Evolutionary conservation across 1,140 invertebrate genomes (phyloP).

Genomic region (Polypedilum vanderplanki): DNA sequence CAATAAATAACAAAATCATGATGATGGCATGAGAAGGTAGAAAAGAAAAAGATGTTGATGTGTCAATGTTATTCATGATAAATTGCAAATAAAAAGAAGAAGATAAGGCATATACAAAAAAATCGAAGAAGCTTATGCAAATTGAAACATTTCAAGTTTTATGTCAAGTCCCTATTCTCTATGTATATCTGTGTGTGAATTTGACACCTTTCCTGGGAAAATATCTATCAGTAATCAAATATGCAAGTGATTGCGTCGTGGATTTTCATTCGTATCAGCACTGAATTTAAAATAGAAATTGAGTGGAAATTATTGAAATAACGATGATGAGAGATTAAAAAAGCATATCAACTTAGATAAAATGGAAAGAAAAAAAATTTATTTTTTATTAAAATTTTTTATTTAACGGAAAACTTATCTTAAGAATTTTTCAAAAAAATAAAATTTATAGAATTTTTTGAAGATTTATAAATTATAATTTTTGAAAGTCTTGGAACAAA

Average conservation of each 20-base stretch:
- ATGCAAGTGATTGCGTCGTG: not conserved
- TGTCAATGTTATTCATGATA: no score
- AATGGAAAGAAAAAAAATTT: no score
- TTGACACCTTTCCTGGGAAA: not conserved
- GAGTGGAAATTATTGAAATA: not conserved
- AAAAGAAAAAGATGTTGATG: not conserved
- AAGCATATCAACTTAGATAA: no score
- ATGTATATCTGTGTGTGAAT: no score
- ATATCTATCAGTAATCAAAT: not conserved
- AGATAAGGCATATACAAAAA: not conserved
- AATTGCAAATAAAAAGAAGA: not conserved
- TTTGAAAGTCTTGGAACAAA: no score
- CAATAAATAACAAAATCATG: not conserved
- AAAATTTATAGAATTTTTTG: no score
- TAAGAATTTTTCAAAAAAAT: no score
- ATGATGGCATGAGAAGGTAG: not conserved
- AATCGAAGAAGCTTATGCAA: constrained; percentile 15
- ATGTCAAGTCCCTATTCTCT: no score
- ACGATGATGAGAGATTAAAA: no score
- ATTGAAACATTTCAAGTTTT: not conserved
- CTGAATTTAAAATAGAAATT: not conserved
- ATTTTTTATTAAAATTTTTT: no score
- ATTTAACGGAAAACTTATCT: no score
- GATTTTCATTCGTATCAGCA: not conserved
- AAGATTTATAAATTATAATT: no score